Conservation (phyloP, 2,113 vertebrate species). For the Atrichornis clamosus region DNA sequence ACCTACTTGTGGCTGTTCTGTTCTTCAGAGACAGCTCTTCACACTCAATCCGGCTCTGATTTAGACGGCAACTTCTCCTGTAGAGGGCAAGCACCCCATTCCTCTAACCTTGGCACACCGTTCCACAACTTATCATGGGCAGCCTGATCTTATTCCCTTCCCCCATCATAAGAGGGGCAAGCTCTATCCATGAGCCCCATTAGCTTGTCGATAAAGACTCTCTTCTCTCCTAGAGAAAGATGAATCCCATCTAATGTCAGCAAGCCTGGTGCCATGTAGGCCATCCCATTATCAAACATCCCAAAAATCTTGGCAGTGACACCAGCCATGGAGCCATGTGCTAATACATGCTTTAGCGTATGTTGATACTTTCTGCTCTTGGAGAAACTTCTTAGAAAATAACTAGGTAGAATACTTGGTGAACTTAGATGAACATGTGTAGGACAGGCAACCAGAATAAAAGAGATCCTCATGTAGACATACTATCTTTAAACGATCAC, state of each 20-base stretch:
- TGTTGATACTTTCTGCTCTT: neutral
- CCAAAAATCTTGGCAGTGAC: neutral
- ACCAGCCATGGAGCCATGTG: neutral
- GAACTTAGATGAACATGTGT: neutral
- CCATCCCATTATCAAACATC: neutral
- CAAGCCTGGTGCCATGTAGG: neutral
- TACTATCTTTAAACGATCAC: neutral
- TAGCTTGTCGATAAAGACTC: neutral
- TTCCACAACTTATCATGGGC: neutral
- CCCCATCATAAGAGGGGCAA: neutral
- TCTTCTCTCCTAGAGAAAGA: neutral
- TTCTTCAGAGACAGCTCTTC: neutral
- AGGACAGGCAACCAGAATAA: neutral
- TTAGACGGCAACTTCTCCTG: neutral
- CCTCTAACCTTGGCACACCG: neutral
- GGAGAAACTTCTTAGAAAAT: neutral
- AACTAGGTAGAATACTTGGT: neutral
- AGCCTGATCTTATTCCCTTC: neutral
- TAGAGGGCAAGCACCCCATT: neutral
- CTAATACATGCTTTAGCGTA: neutral
- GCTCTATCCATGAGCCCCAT: neutral
- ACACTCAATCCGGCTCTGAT: neutral
- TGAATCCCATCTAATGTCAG: neutral
- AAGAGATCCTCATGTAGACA: neutral
- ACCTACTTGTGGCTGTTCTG: neutral